Percentiles rank a stretch among this genome's conserved stretches.
Conservation (phyloP, 2,797 vertebrate species). For the Merluccius polli region DNA sequence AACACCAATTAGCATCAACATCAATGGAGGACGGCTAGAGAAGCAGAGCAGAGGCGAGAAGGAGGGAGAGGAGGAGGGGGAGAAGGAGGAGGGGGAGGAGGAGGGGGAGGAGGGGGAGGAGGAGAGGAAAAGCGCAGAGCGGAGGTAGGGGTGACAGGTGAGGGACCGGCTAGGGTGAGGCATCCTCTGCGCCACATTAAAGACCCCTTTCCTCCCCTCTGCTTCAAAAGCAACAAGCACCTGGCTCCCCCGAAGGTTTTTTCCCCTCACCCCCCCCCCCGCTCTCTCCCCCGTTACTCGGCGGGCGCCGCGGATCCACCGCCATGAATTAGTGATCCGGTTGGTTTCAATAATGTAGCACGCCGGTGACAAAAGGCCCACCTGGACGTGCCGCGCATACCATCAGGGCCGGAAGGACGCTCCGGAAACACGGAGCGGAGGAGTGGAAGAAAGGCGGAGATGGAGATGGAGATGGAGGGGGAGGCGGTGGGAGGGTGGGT, state of each 20-base stretch:
- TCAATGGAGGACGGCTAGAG: slow-evolving; percentile 55
- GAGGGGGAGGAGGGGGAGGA: too few species aligned
- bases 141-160: not conserved
- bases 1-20: slow-evolving; percentile 83
- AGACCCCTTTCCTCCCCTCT: not conserved
- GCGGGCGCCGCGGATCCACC: slow-evolving; percentile 36
- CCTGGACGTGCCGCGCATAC: slow-evolving; percentile 29
- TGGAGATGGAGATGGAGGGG: too few species aligned
- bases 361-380: slow-evolving; percentile 46
- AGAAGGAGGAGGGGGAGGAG: too few species aligned
- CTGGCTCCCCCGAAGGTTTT: slow-evolving; percentile 11
- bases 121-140: not conserved
- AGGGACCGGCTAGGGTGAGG: not conserved
- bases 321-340: slow-evolving; percentile 64
- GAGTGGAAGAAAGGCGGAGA: slow-evolving; percentile 2
- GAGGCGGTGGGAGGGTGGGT: not conserved
- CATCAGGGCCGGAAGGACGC: slow-evolving; percentile 12
- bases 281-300: slow-evolving; percentile 25
- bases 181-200: not conserved
- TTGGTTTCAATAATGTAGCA: slow-evolving; percentile 58
- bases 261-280: not conserved
- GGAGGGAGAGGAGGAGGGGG: not conserved
- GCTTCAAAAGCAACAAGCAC: slow-evolving; percentile 16
- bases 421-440: not conserved
- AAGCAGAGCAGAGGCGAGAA: not conserved